These are phyloP conservation scores for Ochropleura leucogaster DNA, from an alignment of 2,888 invertebrate genomes.

Conservation along the genomic window DNA sequence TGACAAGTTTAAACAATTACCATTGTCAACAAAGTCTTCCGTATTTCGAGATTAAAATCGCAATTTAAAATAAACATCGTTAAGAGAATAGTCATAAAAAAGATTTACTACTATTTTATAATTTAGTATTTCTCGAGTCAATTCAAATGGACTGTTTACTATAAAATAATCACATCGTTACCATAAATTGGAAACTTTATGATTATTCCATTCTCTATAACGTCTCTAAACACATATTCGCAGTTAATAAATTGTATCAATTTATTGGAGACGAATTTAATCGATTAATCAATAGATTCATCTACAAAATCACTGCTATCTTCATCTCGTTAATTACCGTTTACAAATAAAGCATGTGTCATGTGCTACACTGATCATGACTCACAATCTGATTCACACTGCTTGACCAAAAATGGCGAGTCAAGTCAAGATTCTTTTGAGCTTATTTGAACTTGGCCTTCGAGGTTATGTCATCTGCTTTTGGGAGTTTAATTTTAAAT, in stretches of 20 bases:
- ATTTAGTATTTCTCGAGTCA: background rate
- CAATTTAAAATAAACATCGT: background rate
- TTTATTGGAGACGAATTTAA: constrained; percentile 19
- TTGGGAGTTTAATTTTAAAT: constrained; percentile 36
- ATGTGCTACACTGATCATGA: constrained; percentile 52
- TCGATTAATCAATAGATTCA: constrained; percentile 37
- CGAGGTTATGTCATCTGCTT: constrained; percentile 55
- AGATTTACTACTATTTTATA: constrained; percentile 31
- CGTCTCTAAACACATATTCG: constrained; percentile 1
- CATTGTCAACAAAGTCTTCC: constrained; percentile 3
- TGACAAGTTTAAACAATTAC: constrained; percentile 1
- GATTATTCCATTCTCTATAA: constrained; percentile 7
- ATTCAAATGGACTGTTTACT: constrained; percentile 23
- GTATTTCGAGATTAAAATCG: constrained; percentile 17
- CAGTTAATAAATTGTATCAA: constrained; percentile 17
- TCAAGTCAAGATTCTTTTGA: constrained; percentile 54
- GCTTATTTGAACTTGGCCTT: constrained; percentile 68
- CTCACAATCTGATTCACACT: constrained; percentile 64
- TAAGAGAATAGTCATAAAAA: constrained; percentile 13
- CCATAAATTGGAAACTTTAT: constrained; percentile 33
- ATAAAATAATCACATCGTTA: constrained; percentile 19
- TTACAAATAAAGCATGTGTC: constrained; percentile 63
- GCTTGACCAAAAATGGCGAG: constrained; percentile 63
- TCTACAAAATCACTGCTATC: constrained; percentile 46
- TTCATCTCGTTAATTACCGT: constrained; percentile 42